phyloP scores from a whole-genome alignment of 2,797 vertebrate species.

The Heteromormyrus szaboi region DNA sequence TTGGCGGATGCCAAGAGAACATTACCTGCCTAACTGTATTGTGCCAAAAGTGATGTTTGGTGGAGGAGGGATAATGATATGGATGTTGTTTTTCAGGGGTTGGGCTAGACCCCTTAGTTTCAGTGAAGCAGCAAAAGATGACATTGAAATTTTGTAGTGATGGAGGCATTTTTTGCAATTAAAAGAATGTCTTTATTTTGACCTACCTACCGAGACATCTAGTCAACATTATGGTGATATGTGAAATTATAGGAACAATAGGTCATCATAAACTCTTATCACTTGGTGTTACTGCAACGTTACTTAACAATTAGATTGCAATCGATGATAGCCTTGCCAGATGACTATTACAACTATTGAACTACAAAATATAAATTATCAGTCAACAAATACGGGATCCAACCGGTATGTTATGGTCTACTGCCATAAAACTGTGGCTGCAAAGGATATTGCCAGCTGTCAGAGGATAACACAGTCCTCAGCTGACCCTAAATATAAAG shows the following conservation, averaged over 20 bases:
- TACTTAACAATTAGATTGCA: background rate
- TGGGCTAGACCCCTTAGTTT: background rate
- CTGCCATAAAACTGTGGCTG: background rate
- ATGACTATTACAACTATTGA: background rate
- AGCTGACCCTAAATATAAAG: background rate
- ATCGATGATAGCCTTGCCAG: background rate
- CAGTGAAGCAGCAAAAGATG: slow-evolving; percentile 33
- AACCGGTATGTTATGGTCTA: background rate
- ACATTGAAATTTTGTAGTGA: background rate
- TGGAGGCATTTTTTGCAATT: background rate
- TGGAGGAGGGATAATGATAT: background rate
- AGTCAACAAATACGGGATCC: background rate
- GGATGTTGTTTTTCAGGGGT: background rate
- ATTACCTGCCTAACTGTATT: background rate
- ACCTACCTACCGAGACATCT: background rate
- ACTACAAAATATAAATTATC: background rate
- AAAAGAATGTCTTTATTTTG: background rate
- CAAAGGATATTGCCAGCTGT: background rate
- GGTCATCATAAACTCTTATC: background rate
- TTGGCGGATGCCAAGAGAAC: background rate
- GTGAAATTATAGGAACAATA: background rate
- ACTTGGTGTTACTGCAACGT: background rate
- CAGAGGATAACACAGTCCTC: background rate
- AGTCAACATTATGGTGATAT: background rate
- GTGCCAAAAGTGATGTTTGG: background rate